Base-by-base conservation (phyloP, 2,113 vertebrate species). In the Electrona antarctica region DNA sequence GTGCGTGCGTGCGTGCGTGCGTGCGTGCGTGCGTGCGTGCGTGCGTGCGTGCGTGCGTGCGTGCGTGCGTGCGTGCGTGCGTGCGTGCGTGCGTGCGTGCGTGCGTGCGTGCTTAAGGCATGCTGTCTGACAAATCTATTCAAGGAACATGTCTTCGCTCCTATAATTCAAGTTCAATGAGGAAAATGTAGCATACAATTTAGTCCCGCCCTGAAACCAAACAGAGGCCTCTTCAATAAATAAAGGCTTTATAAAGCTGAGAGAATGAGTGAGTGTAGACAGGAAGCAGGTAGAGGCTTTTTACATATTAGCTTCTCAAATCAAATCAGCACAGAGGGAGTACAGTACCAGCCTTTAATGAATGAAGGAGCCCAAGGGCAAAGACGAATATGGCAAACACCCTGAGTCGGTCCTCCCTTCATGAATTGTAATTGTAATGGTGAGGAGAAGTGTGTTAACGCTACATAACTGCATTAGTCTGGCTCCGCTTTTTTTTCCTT, bases 261-360 rank as follows among this genome's bases (percentile, higher is more conserved):
- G 67, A 78, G 86, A 87, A 79, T 66, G 78, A 76, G 69, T n/a
- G 74, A 71, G 67, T 71, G 67, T 61, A 81, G 77, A 77, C 70
- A 81, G 84, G 87, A 69, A 74, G 82, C 62, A 55, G 69, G 69
- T 71, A 59, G 57, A 83, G 69, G 90, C 90, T 92, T 90, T 92
- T 85, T 90, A 74, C 77, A 79, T 86, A 90, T 92, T 90, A 90
- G 82, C 76, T 79, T 81, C 84, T 89, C 83, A 92, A 89, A 89
- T 90, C 87, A 87, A 90, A 88, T 89, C 75, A 88, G 69, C 63
- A 61, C 61, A 73, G 78, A 79, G 76, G 63, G 75, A 91, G 77
- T 78, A 75, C 75, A 72, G 71, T 77, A 65, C 46, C 74, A 75
- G 78, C 77, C 69, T 81, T 87, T 84, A 85, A 83, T 75, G 80